These are phyloP conservation scores for Oopsacas minuta DNA, from an alignment of 37 sponge, comb jelly and placozoan genomes.

Conservation along the genomic window DNA sequence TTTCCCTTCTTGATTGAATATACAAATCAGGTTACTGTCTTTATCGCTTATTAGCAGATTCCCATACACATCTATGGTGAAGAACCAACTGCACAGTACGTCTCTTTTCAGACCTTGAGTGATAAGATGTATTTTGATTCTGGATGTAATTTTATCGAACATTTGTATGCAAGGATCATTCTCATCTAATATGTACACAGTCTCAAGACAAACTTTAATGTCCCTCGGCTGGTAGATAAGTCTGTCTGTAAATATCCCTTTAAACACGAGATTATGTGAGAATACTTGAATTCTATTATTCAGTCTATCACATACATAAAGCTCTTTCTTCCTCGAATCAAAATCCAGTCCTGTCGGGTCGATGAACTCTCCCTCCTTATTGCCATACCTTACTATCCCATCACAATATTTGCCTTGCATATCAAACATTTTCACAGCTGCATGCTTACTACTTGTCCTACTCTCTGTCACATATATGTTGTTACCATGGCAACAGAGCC, in stretches of 20 bases:
- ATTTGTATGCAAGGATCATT: not conserved
- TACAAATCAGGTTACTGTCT: not conserved
- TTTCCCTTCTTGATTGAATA: not conserved
- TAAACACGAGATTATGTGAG: not conserved
- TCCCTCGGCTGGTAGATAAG: not conserved
- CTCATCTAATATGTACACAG: not conserved
- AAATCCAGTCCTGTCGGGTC: not conserved
- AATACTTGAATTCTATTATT: not conserved
- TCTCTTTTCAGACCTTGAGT: not conserved
- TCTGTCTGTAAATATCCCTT: not conserved
- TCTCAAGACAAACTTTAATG: not conserved
- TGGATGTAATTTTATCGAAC: not conserved
- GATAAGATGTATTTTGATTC: not conserved
- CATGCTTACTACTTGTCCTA: not conserved
- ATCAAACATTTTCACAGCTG: not conserved
- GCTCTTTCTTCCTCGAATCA: not conserved
- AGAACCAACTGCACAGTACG: not conserved
- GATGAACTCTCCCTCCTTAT: not conserved
- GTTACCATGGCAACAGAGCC: not conserved
- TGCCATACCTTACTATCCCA: not conserved
- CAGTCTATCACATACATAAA: not conserved
- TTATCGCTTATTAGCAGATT: constrained; percentile 1
- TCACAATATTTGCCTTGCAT: not conserved
- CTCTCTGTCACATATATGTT: not conserved
- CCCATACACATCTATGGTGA: not conserved